phyloP scores from a whole-genome alignment of 2,113 vertebrate species.

The Anser brachyrhynchus region DNA sequence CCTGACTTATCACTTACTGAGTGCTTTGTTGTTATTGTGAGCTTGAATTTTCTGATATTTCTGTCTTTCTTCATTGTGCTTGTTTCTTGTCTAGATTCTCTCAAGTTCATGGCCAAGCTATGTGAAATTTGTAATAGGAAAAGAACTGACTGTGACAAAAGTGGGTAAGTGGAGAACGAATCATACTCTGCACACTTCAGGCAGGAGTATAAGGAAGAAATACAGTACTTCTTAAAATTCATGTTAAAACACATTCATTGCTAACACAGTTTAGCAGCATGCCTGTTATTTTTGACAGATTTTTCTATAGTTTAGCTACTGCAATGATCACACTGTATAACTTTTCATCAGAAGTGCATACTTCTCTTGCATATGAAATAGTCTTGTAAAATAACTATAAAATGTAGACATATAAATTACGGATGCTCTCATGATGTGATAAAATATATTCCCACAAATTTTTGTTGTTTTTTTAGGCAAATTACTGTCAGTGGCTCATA shows the following conservation, averaged over 20 bases:
- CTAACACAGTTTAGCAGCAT: not conserved
- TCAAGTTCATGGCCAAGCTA: not conserved
- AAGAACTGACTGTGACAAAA: not conserved
- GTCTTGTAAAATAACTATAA: not conserved
- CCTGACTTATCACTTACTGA: not conserved
- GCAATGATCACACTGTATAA: not conserved
- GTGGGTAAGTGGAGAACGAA: conserved; percentile 4
- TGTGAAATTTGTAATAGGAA: not conserved
- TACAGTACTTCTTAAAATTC: not conserved
- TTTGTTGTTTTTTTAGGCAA: not conserved
- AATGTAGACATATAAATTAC: not conserved
- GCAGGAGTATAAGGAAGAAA: not conserved
- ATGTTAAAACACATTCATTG: not conserved
- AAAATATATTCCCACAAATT: not conserved
- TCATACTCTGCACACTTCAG: not conserved
- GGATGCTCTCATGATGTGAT: not conserved
- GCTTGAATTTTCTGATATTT: not conserved
- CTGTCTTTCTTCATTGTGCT: not conserved
- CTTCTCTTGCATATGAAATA: conserved; percentile 2
- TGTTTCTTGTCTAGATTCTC: not conserved
- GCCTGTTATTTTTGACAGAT: not conserved
- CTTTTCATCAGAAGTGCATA: not conserved
- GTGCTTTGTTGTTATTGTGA: not conserved
- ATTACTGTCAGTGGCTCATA: not conserved
- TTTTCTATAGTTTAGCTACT: not conserved